Evolutionary conservation across 2,797 vertebrate genomes (phyloP).

Genomic region (Pangasius sanitwongsei): DNA sequence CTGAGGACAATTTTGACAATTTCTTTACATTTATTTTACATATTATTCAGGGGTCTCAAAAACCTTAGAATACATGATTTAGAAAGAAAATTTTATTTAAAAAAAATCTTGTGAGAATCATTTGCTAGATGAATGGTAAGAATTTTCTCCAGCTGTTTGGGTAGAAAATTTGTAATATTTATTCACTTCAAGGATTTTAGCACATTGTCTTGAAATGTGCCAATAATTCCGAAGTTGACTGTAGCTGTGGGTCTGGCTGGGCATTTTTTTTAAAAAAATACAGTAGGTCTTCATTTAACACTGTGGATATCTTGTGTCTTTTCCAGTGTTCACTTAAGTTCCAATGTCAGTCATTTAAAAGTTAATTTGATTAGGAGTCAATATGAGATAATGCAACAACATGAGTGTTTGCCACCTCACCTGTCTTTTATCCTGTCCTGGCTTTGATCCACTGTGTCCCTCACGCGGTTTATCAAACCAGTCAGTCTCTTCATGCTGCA

Average conservation of each 20-base stretch:
- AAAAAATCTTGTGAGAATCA: not conserved
- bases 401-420: slow-evolving; percentile 66
- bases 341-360: not conserved
- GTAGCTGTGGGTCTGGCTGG: not conserved
- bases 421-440: slow-evolving; percentile 88
- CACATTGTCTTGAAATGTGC: not conserved
- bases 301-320: not conserved
- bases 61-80: not conserved
- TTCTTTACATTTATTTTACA: not conserved
- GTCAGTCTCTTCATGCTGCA: slow-evolving; percentile 97
- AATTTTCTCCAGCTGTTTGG: not conserved
- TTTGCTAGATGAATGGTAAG: not conserved
- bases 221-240: not conserved
- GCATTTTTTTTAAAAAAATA: not conserved
- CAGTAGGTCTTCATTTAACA: not conserved
- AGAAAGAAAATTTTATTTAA: not conserved
- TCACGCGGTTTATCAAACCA: slow-evolving; percentile 99
- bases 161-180: not conserved
- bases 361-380: not conserved
- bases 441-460: slow-evolving; percentile 78
- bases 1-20: not conserved
- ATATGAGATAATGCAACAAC: not conserved
- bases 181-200: not conserved
- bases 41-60: not conserved
- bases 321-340: not conserved